Evolutionary conservation across 2,888 invertebrate genomes (phyloP), one percentile per base, ranked within the genome.

Genomic region (Pachydiplax longipennis): DNA sequence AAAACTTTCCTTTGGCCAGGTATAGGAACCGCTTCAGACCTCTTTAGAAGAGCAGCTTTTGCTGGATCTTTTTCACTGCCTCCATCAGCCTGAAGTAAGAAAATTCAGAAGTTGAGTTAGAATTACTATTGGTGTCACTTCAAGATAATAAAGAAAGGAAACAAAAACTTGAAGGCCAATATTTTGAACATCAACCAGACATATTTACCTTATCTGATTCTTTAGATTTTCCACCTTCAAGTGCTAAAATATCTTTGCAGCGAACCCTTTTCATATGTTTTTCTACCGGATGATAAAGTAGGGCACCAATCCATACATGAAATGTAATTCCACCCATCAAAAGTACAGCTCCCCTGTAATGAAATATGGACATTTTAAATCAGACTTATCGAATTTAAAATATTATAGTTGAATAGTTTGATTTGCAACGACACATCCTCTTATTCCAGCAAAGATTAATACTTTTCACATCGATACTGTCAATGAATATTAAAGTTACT

Each of bases 241-340:
- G 93, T 91, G 92, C 92, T 48, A 93, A 92, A 83, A 94, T 93
- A 6, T 92, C 92, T 81, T 93, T 93, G 82, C 93, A 94, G 8
- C 94, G 95, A 91, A 96, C 96, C 92, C 95, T 95, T 92, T 97
- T 96, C 96, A 97, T 95, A 93, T 98, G 98, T 92, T 96, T 96
- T 92, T 97, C 97, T 0, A 98, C 98, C 0, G 98, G 98, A 91
- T 98, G 97, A 94, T 98, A 98, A 87, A 98, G 96, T 22, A 98
- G 93, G 4, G 98, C 97, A 0, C 97, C 97, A 15, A 97, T 97
- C 96, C 97, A 97, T 0, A 97, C 97, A 93, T 98, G 97, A 87
- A 98, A 94, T 92, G 97, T 97, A 25, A 98, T 94, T 18, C 96
- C 98, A 40, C 98, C 98, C 95, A 98, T 96, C 91, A 98, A 96